phyloP scores from a whole-genome alignment of 2,797 vertebrate species.

The Meriones psammophilus region DNA sequence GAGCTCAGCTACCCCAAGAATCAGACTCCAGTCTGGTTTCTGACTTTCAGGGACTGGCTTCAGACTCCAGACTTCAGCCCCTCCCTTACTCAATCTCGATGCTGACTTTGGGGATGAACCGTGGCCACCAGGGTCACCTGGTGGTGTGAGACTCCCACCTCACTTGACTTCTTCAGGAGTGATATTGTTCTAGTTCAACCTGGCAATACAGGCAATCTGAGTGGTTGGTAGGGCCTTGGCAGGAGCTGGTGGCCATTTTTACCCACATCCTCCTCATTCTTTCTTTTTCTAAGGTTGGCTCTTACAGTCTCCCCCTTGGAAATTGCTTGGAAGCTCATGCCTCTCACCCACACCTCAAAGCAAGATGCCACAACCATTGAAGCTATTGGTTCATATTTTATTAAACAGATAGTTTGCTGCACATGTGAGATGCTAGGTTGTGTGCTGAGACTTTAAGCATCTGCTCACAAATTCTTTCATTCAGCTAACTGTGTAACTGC shows the following conservation, averaged over 20 bases:
- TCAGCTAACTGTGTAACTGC: not conserved
- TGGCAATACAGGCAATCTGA: not conserved
- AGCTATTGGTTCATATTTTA: not conserved
- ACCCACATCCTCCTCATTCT: rapidly evolving
- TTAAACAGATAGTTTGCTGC: not conserved
- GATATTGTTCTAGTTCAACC: not conserved
- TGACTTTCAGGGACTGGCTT: not conserved
- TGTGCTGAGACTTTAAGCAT: not conserved
- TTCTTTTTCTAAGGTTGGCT: not conserved
- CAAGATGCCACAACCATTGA: rapidly evolving
- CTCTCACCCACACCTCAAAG: not conserved
- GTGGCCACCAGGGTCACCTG: rapidly evolving
- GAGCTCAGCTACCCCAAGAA: not conserved
- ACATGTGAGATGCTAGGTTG: not conserved
- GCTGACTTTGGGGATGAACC: not conserved
- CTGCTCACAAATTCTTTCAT: not conserved
- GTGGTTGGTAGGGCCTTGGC: rapidly evolving
- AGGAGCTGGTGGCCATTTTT: not conserved
- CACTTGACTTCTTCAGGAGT: not conserved
- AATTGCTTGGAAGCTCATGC: rapidly evolving
- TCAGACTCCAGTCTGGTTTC: not conserved
- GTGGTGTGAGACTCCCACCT: too few species aligned
- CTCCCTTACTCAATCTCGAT: not conserved
- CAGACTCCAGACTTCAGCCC: not conserved
- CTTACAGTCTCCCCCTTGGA: not conserved